Percentiles rank a stretch among this genome's conserved stretches.
Evolutionary conservation across 2,113 vertebrate species (phyloP).

Genomic region (Cyanistes caeruleus): DNA sequence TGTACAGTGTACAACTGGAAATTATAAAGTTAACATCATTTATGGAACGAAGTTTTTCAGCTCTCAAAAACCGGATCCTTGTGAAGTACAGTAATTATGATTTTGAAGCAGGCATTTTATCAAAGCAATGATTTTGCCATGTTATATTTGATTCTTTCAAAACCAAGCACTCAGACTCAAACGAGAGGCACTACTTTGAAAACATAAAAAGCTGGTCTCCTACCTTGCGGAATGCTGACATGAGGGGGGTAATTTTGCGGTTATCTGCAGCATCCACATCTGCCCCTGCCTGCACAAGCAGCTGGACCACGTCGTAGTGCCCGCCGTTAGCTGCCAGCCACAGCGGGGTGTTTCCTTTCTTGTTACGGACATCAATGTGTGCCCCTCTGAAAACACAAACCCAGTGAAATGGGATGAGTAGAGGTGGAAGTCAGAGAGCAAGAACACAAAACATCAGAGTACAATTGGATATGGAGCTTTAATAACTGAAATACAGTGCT

Average conservation of each 20-base stretch:
- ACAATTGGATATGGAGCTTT: background rate
- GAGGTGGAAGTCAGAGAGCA: background rate
- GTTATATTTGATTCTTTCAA: background rate
- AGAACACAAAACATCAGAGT: background rate
- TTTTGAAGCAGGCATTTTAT: background rate
- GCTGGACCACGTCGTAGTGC: conserved; percentile 96
- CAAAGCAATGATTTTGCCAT: background rate
- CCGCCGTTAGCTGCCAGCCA: conserved; percentile 98
- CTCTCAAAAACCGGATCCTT: background rate
- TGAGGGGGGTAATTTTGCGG: conserved; percentile 96
- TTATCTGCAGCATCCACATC: conserved; percentile 98
- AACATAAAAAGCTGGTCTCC: background rate
- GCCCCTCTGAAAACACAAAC: conserved; percentile 80
- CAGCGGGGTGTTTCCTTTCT: conserved; percentile 98
- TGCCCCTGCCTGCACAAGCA: conserved; percentile 93
- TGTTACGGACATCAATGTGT: conserved; percentile 97
- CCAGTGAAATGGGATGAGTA: background rate
- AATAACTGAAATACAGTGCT: background rate
- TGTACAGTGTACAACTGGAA: background rate
- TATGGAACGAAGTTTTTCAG: background rate
- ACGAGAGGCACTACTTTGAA: background rate
- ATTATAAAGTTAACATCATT: background rate
- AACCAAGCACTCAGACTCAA: background rate
- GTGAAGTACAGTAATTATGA: background rate
- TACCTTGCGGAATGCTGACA: conserved; percentile 98